Percentiles rank a stretch among this genome's conserved stretches.
These are phyloP conservation scores for Hyles euphorbiae DNA, from an alignment of 1,140 invertebrate genomes.

Conservation along the genomic window DNA sequence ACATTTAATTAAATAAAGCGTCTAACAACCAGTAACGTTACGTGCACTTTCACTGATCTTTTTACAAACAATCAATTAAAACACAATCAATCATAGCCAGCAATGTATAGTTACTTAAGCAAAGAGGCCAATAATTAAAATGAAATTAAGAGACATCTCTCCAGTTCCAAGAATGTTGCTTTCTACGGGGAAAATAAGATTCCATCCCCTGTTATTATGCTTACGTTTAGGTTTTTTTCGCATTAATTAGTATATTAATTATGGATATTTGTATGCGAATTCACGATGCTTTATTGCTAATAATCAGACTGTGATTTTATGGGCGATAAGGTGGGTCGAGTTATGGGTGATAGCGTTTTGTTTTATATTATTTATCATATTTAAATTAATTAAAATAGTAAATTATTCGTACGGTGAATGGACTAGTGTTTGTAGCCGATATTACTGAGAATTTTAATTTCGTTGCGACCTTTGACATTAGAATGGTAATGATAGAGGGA, in stretches of 20 bases:
- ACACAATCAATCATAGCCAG: slow-evolving; percentile 4
- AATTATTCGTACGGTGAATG: no score
- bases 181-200: slow-evolving; percentile 2
- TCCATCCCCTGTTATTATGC: slow-evolving; percentile 2
- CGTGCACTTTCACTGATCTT: background rate
- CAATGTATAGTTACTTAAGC: background rate
- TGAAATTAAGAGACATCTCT: background rate
- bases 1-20: no score
- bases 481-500: no score
- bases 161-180: slow-evolving; percentile 3
- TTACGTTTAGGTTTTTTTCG: background rate
- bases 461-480: no score
- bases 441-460: no score
- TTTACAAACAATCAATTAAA: slow-evolving; percentile 2
- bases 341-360: slow-evolving; percentile 18
- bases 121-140: background rate
- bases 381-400: no score
- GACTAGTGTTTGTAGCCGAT: no score
- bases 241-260: slow-evolving; percentile 23
- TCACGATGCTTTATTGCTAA: slow-evolving; percentile 9
- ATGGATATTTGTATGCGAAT: slow-evolving; percentile 14
- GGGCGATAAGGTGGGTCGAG: slow-evolving; percentile 16
- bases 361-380: no score
- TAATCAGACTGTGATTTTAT: slow-evolving; percentile 8
- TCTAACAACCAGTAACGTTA: no score